Percentiles rank a stretch among this genome's conserved stretches.
These are phyloP conservation scores for Eurytoma adleriae DNA, from an alignment of 2,888 invertebrate species.

Conservation along the genomic window DNA sequence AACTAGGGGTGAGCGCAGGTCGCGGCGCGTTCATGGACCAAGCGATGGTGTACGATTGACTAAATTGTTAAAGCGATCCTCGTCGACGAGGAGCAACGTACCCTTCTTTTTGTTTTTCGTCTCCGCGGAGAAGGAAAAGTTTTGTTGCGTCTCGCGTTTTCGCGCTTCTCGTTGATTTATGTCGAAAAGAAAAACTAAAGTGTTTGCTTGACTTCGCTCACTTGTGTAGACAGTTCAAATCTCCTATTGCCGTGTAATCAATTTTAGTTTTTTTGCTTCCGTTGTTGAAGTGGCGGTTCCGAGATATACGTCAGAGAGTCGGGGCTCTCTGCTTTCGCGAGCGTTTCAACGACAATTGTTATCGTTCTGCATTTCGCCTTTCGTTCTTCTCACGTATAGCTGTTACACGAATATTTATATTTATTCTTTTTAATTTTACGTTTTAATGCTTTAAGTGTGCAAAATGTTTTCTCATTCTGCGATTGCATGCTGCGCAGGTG, in stretches of 20 bases:
- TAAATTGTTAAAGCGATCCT: constrained; percentile 40
- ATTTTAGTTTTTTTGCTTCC: no score
- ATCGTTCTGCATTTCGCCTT: constrained; percentile 37
- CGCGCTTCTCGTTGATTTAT: no score
- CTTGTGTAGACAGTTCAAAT: no score
- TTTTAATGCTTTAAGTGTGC: not conserved
- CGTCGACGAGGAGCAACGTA: constrained; percentile 39
- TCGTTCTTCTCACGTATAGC: not conserved
- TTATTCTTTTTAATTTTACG: constrained; percentile 21
- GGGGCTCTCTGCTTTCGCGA: constrained; percentile 42
- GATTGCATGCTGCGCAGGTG: not conserved
- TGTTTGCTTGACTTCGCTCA: no score
- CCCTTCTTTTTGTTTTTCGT: constrained; percentile 19
- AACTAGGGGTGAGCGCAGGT: constrained; percentile 35
- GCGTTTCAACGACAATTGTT: not conserved
- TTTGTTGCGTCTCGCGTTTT: no score
- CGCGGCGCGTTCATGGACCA: constrained; percentile 54
- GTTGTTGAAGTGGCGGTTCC: no score
- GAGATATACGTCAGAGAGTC: not conserved
- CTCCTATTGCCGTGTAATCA: no score
- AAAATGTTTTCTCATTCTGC: constrained; percentile 2
- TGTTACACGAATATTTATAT: constrained; percentile 33
- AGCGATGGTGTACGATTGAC: constrained; percentile 42
- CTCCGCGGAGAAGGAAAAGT: not conserved
- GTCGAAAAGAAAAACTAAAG: no score